phyloP scores from a whole-genome alignment of 2,113 vertebrate species.

The Malurus cyaneus region DNA sequence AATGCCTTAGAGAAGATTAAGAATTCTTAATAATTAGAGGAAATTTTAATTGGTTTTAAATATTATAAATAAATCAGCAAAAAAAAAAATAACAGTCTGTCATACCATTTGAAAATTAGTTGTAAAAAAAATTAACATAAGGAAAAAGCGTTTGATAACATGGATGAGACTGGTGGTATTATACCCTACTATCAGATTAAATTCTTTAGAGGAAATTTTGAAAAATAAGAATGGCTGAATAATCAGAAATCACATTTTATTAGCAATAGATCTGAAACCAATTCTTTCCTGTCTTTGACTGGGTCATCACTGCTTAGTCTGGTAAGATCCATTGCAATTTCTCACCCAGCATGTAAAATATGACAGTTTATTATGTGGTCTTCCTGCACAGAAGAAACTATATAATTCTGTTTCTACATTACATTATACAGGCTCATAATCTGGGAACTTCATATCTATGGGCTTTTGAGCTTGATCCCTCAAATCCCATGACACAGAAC shows the following conservation, averaged over 20 bases:
- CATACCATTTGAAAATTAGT: not conserved
- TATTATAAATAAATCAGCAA: conserved; percentile 29
- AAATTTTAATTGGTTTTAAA: conserved; percentile 32
- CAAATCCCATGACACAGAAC: not conserved
- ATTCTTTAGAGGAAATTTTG: not conserved
- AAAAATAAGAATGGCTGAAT: not conserved
- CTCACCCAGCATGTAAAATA: not conserved
- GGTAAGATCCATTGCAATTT: not conserved
- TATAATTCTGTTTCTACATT: not conserved
- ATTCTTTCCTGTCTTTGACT: not conserved
- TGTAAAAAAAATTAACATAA: not conserved
- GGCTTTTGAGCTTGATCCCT: not conserved
- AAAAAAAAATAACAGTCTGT: not conserved
- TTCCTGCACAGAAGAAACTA: not conserved
- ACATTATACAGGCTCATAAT: not conserved
- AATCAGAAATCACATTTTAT: not conserved
- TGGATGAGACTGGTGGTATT: not conserved
- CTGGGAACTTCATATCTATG: not conserved
- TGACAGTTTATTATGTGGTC: not conserved
- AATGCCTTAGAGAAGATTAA: conserved; percentile 8
- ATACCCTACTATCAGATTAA: not conserved
- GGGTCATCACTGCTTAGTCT: not conserved
- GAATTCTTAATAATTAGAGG: conserved; percentile 17
- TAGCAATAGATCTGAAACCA: not conserved
- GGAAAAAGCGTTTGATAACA: not conserved